Evolutionary conservation across 2,888 invertebrate species (phyloP), one percentile per base, ranked within the genome.

Genomic region (Amblyteles armatorius): DNA sequence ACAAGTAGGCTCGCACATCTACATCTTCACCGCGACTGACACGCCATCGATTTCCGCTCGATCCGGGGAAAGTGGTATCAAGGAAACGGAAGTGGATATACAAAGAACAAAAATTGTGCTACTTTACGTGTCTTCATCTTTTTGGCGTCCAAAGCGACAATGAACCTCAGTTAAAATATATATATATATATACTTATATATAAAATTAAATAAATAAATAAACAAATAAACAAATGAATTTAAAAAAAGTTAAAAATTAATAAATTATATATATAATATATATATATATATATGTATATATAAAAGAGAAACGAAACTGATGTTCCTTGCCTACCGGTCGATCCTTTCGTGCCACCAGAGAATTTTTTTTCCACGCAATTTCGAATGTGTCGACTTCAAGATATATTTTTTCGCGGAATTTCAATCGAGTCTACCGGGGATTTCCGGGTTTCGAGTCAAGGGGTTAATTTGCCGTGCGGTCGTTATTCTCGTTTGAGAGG

Each of bases 401-500:
- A 63, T 33, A 63, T 63, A 7, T 33, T 60, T 33, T 63, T 33
- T 63, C 16, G 7, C 63, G 2, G 16, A 63, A 63, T 63, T 26
- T 63, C 63, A 40, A 76, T 44, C 69, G 71, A 50, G 52, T 69
- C 44, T 57, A n/a, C 36, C 40, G 33, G 50, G 13, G 22, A 77
- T 40, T 48, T 29, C 67, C 57, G 44, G 52, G 52, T 33, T 63
- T 33, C 63, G 63, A 63, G 63, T 16, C 33, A 33, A 69, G 69
- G 40, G 72, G 69, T 82, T 80, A 81, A 85, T 85, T 84, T 67
- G 77, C 77, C 77, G 52, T 83, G 79, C 40, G 71, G 72, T 82
- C 79, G 79, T 82, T 85, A 85, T 72, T 82, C 83, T 63, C 73
- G 79, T 77, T 86, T 79, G 74, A 81, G 57, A 72, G 73, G 68